These are phyloP conservation scores for Synergus laeviventris DNA, from an alignment of 2,888 invertebrate species.

Conservation along the genomic window DNA sequence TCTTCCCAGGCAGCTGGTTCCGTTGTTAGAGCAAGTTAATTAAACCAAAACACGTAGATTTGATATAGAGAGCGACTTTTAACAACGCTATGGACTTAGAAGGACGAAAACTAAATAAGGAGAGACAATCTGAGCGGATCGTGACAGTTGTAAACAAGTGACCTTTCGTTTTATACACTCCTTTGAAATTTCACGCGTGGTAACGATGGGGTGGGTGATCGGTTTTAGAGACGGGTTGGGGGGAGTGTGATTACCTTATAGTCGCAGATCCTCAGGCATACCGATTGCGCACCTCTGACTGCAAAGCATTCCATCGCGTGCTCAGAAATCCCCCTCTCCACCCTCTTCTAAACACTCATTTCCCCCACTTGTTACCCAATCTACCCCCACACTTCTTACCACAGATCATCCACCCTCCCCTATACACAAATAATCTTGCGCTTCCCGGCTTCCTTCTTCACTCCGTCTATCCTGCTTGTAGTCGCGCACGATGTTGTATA, in stretches of 20 bases:
- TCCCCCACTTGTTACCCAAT: not conserved
- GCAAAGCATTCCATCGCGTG: constrained; percentile 63
- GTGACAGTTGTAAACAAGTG: constrained; percentile 32
- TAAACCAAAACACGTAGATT: constrained; percentile 36
- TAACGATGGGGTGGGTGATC: not conserved
- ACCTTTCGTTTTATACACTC: constrained; percentile 28
- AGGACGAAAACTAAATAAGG: not conserved
- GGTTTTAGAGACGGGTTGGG: not conserved
- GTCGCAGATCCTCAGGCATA: constrained; percentile 37
- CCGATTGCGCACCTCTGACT: constrained; percentile 60
- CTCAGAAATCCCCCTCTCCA: constrained; percentile 14
- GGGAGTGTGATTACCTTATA: not conserved
- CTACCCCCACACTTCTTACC: constrained; percentile 8
- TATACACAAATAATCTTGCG: constrained; percentile 18
- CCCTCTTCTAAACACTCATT: not conserved
- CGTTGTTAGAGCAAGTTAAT: constrained; percentile 12
- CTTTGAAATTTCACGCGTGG: constrained; percentile 37
- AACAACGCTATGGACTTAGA: constrained; percentile 11
- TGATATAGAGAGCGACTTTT: constrained; percentile 10
- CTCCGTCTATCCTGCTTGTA: not conserved
- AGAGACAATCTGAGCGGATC: constrained; percentile 26
- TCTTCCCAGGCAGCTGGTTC: not conserved
- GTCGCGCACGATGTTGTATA: not conserved
- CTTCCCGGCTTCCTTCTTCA: constrained; percentile 8
- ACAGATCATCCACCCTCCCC: not conserved